Evolutionary conservation across 2,797 vertebrate species (phyloP), one percentile per base, ranked within the genome.

Genomic region (Hippocampus kuda): DNA sequence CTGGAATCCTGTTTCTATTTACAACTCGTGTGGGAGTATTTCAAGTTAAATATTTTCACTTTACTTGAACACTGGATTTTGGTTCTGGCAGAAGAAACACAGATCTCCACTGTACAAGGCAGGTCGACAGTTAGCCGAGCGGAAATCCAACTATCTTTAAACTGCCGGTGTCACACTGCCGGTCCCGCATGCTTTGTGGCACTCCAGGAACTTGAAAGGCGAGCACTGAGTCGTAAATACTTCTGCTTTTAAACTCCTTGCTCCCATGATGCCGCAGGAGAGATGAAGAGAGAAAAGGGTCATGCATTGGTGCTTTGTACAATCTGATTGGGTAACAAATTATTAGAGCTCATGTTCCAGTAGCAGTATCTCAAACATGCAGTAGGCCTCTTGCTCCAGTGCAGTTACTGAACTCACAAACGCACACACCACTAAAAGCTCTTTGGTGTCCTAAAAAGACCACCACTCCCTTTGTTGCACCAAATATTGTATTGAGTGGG

Each of bases 141-240:
- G 75, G 69, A 77, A 77, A 61, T 63, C 70, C 41, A 70, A 79
- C 88, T 90, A 90, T 89, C 77, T 90, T 89, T 89, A 90, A 85
- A 74, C 72, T 2, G 73, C 1, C 0, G 71, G 75, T 86, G 81
- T 85, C 80, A 75, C 76, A 38, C 73, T 70, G 79, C 74, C 77
- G 49, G 75, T 46, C 70, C 74, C 73, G 72, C 72, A 76, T 83
- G 83, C 74, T 77, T 24, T 61, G 71, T 59, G 76, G 80, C 83
- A 83, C 84, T 86, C 81, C 83, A 86, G 79, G 85, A 88, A 87
- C 81, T 80, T 78, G 65, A 83, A 78, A 77, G 78, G 73, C 80
- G 75, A 82, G 79, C 41, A 82, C 86, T 86, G 85, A 84, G 85
- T 88, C 85, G 82, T 88, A 89, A 88, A 91, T 90, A 88, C 82